Evolutionary conservation across 2,888 invertebrate species (phyloP).

Genomic region (Coelinius sp.): DNA sequence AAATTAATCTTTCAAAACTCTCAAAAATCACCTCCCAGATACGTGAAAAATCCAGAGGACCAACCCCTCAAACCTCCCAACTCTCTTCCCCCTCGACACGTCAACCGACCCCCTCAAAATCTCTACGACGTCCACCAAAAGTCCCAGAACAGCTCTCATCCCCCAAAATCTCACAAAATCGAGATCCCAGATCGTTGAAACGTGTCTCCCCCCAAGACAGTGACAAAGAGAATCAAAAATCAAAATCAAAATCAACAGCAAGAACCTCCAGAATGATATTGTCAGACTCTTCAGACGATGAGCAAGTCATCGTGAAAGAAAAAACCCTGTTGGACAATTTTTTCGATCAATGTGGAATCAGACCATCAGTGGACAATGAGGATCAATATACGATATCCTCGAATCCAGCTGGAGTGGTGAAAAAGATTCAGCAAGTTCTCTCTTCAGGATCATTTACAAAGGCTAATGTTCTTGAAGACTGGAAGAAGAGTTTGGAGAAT

Average conservation of each 20-base stretch:
- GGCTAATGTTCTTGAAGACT: background rate
- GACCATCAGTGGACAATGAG: background rate
- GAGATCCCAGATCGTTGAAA: background rate
- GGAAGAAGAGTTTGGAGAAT: constrained; percentile 44
- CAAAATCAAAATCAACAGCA: background rate
- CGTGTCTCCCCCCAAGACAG: background rate
- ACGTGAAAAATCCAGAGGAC: background rate
- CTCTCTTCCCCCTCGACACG: background rate
- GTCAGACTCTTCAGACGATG: background rate
- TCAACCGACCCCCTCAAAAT: background rate
- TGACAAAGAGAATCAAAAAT: background rate
- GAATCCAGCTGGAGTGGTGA: background rate
- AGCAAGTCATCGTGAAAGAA: background rate
- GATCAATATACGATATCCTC: constrained; percentile 2
- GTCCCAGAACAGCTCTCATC: background rate
- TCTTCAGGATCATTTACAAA: background rate
- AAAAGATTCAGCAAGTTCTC: constrained; percentile 7
- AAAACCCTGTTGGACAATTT: background rate
- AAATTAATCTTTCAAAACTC: too few species aligned
- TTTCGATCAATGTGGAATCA: background rate
- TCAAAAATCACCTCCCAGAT: background rate
- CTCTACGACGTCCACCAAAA: background rate
- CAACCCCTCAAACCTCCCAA: background rate
- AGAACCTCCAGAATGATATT: background rate
- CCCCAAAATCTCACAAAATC: background rate